These are phyloP conservation scores for Leptopilina drosophilae DNA, from an alignment of 2,888 invertebrate genomes.

Conservation along the genomic window DNA sequence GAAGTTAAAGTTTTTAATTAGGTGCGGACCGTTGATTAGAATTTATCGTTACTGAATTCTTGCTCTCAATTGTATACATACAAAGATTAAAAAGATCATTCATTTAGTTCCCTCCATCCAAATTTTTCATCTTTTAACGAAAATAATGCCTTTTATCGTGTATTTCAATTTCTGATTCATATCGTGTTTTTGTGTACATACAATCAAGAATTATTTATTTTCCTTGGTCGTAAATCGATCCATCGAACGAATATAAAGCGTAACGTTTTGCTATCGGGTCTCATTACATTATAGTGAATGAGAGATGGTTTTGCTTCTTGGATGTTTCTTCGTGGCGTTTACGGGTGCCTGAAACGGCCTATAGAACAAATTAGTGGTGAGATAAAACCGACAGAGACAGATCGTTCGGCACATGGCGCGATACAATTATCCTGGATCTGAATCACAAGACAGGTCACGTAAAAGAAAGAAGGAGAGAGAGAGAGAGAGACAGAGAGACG, in stretches of 20 bases:
- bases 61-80: too few relatives aligned
- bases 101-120: too few relatives aligned
- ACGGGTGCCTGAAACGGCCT: constrained; percentile 52
- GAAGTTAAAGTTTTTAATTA: not conserved
- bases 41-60: not conserved
- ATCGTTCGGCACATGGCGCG: constrained; percentile 65
- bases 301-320: constrained; percentile 41
- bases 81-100: too few relatives aligned
- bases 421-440: constrained; percentile 68
- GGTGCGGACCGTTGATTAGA: not conserved
- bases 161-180: not conserved
- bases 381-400: constrained; percentile 75
- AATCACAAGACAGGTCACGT: constrained; percentile 9
- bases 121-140: too few relatives aligned
- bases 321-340: constrained; percentile 43
- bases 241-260: constrained; percentile 6
- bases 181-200: not conserved
- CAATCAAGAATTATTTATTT: not conserved
- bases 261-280: constrained; percentile 18
- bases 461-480: not conserved
- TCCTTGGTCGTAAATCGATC: not conserved
- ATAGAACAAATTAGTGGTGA: constrained; percentile 73
- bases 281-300: constrained; percentile 36
- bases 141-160: not conserved
- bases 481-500: not conserved